phyloP scores from a whole-genome alignment of 1,140 invertebrate species.

The Octopus sinensis region DNA sequence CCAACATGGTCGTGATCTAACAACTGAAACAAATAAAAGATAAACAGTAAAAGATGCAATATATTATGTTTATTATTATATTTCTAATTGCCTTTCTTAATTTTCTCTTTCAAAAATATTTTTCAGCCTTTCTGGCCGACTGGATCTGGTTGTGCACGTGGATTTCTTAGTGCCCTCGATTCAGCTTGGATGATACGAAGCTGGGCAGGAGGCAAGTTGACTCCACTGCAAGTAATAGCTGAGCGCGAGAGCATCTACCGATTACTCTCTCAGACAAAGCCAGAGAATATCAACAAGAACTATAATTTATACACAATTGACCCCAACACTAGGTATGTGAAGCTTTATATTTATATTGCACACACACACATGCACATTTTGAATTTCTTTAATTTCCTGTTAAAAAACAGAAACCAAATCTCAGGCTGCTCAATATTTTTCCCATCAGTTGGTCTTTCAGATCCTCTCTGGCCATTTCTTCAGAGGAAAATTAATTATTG shows the following conservation, averaged over 20 bases:
- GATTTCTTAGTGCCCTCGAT: conserved; percentile 93
- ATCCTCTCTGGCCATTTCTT: no score
- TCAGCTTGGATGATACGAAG: conserved; percentile 90
- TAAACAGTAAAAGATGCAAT: no score
- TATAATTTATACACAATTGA: conserved; percentile 84
- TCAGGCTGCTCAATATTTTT: no score
- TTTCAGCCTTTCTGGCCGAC: conserved; percentile 94
- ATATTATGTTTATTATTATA: no score
- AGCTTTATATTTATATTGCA: neutral
- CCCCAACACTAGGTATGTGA: conserved; percentile 68
- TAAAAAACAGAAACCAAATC: neutral
- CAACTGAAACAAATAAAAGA: no score
- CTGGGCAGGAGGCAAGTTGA: conserved; percentile 69
- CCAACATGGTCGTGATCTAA: no score
- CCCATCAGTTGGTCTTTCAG: no score
- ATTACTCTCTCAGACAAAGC: conserved; percentile 87
- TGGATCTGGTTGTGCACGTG: conserved; percentile 93
- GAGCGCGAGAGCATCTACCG: conserved; percentile 93
- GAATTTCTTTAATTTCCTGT: neutral
- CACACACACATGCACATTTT: neutral
- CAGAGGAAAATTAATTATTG: no score
- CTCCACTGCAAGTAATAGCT: conserved; percentile 68
- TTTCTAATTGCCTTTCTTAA: no score
- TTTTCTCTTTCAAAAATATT: conserved; percentile 26
- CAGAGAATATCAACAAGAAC: conserved; percentile 90